Percentiles rank a stretch among this genome's conserved stretches.
These are phyloP conservation scores for Meteorus colon DNA, from an alignment of 2,888 invertebrate species.

Conservation along the genomic window DNA sequence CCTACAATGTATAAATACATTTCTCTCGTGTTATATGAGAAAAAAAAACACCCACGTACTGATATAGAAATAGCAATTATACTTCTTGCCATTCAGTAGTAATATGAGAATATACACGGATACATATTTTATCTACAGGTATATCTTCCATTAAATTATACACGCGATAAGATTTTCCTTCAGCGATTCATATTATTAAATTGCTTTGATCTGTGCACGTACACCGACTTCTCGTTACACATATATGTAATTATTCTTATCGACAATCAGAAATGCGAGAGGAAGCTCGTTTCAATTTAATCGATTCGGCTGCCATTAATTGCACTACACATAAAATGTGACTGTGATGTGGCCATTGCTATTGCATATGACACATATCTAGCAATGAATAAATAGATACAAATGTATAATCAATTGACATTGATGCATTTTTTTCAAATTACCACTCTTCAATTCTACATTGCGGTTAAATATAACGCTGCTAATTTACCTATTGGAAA, in stretches of 20 bases:
- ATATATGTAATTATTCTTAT: conserved; percentile 43
- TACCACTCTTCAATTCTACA: neutral
- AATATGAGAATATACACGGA: neutral
- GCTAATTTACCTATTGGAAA: neutral
- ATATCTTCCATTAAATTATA: conserved; percentile 19
- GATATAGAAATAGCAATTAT: neutral
- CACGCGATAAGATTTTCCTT: conserved; percentile 4
- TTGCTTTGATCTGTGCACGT: conserved; percentile 31
- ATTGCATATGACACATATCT: conserved; percentile 1
- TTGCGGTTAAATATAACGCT: neutral
- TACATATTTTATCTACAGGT: neutral
- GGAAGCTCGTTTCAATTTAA: conserved; percentile 39
- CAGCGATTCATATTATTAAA: conserved; percentile 25
- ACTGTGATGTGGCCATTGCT: neutral
- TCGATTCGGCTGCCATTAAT: conserved; percentile 23
- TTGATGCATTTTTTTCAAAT: neutral
- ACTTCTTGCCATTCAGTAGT: neutral
- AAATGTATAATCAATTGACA: conserved; percentile 12
- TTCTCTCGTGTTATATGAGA: neutral
- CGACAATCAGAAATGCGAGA: conserved; percentile 30
- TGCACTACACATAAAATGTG: neutral
- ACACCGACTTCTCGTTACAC: conserved; percentile 29
- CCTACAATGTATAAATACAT: neutral
- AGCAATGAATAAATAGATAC: conserved; percentile 1
- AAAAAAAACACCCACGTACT: conserved; percentile 23